These are phyloP conservation scores for Kryphioiulus occultus DNA, from an alignment of 2,888 invertebrate species.

Conservation along the genomic window DNA sequence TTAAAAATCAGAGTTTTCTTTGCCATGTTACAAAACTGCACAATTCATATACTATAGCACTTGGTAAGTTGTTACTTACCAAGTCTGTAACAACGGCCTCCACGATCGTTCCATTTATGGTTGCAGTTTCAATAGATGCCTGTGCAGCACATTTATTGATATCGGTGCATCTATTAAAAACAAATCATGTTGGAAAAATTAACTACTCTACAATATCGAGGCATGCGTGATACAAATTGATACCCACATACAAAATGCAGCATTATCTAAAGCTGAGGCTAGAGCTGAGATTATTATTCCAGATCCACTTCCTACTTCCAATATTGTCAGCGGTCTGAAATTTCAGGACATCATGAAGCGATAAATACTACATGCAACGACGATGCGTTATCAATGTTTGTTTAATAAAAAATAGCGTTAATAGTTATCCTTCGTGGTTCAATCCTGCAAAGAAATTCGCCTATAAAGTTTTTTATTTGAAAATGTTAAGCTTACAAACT, in stretches of 20 bases:
- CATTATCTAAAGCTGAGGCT: constrained; percentile 67
- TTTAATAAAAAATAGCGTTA: no score
- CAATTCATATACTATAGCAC: neutral
- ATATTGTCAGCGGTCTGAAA: constrained; percentile 69
- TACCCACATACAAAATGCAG: constrained; percentile 58
- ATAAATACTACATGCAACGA: no score
- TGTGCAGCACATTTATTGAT: constrained; percentile 82
- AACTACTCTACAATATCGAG: neutral
- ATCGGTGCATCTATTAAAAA: constrained; percentile 71
- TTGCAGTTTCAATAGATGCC: constrained; percentile 75
- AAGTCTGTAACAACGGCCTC: constrained; percentile 63
- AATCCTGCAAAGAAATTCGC: no score
- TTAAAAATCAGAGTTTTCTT: constrained; percentile 4
- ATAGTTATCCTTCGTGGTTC: no score
- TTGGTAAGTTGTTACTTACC: constrained; percentile 55
- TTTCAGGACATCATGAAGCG: neutral
- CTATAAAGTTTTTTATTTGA: no score
- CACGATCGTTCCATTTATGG: constrained; percentile 70
- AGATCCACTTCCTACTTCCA: constrained; percentile 94
- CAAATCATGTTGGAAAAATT: neutral
- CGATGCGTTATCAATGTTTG: no score
- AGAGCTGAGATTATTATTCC: constrained; percentile 90
- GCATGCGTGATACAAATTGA: neutral
- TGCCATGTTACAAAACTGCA: neutral
- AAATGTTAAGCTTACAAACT: no score